Conservation (phyloP, 2,797 vertebrate genomes). For the Dicrostonyx torquatus region DNA sequence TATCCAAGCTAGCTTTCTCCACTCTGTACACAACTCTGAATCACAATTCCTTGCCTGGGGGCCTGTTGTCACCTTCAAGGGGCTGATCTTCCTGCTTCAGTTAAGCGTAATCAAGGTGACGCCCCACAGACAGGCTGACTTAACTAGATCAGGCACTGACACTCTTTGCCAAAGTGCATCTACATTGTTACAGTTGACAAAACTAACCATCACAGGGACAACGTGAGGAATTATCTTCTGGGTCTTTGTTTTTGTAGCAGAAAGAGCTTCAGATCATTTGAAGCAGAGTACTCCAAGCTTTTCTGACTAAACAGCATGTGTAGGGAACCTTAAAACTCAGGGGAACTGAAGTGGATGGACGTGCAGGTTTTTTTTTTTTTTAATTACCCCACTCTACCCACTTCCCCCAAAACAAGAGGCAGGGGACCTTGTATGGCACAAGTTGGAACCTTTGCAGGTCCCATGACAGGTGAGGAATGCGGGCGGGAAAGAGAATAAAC, state of each 20-base stretch:
- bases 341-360: background rate
- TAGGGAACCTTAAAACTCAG: background rate
- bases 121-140: background rate
- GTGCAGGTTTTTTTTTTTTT: background rate
- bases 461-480: no score
- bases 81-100: background rate
- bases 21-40: background rate
- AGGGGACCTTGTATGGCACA: background rate
- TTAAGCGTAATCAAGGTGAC: background rate
- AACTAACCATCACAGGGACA: background rate
- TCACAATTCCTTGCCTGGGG: background rate
- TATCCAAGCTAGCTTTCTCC: background rate
- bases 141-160: background rate
- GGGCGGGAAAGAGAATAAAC: no score
- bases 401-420: background rate
- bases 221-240: background rate
- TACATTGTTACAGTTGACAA: background rate
- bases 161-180: background rate
- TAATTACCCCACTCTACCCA: background rate
- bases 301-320: background rate
- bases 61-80: background rate
- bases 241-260: background rate
- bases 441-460: no score
- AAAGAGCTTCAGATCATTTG: conserved; percentile 12
- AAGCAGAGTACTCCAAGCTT: background rate